These are phyloP conservation scores for Gymnoscelis rufifasciata DNA, from an alignment of 2,888 invertebrate genomes.

Conservation along the genomic window DNA sequence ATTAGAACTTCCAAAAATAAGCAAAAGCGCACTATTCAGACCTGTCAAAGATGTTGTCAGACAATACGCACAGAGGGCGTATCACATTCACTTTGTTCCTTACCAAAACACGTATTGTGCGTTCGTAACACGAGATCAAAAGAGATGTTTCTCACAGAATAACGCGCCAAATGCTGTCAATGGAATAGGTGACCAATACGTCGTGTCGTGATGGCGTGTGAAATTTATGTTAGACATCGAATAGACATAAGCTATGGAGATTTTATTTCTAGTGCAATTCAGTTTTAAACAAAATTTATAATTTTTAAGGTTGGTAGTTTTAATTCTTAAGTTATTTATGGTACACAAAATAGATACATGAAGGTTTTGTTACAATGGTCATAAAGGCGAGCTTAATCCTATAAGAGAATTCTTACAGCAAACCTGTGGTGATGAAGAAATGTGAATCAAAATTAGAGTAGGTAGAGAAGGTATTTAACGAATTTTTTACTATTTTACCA, in stretches of 20 bases:
- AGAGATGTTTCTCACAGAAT: slow-evolving; percentile 18
- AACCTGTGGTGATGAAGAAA: too few relatives aligned
- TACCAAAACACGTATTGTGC: slow-evolving; percentile 25
- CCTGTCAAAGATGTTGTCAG: slow-evolving; percentile 13
- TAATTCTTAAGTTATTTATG: too few relatives aligned
- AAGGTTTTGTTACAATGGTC: too few relatives aligned
- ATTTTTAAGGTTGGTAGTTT: too few relatives aligned
- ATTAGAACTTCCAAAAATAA: slow-evolving; percentile 17
- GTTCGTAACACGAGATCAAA: slow-evolving; percentile 24
- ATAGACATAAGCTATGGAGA: neutral
- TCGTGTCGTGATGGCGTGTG: neutral
- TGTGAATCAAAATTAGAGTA: too few relatives aligned
- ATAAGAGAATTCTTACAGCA: too few relatives aligned
- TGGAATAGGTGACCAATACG: slow-evolving; percentile 13
- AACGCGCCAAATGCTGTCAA: slow-evolving; percentile 10
- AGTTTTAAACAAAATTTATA: too few relatives aligned
- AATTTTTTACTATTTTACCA: too few relatives aligned
- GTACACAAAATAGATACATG: too few relatives aligned
- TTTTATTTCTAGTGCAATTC: too few relatives aligned
- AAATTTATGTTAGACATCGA: slow-evolving; percentile 1
- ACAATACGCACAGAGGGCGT: slow-evolving; percentile 24
- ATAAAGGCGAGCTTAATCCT: too few relatives aligned
- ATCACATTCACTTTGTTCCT: slow-evolving; percentile 22
- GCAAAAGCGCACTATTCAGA: slow-evolving; percentile 19
- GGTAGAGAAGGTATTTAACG: too few relatives aligned